Evolutionary conservation across 2,888 invertebrate genomes (phyloP), one percentile per base, ranked within the genome.

Genomic region (Aethes cnicana): DNA sequence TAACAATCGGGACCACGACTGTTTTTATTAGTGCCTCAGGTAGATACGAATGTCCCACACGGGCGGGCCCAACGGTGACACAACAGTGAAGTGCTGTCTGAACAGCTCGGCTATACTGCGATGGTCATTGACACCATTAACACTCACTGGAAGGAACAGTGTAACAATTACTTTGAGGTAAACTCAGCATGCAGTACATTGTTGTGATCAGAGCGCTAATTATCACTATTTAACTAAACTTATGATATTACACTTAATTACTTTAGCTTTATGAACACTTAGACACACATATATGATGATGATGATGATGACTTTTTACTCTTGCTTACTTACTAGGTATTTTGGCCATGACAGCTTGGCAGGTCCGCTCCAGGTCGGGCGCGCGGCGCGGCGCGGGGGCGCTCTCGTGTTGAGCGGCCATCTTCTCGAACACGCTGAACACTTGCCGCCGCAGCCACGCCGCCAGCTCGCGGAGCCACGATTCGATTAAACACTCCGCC

Each of bases 401-500:
- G 14, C 11, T 53, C 6, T 33, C 25, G 33, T 53, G n/a, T 47
- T 37, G 39, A 49, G 16, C 56, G 4, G 59, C 56, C 62, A 81
- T 61, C 14, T 69, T 64, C 56, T 72, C 71, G 64, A 86, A 86
- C 18, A 61, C 54, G 6, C 53, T 63, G 66, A 90, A 87, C 53
- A 85, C 68, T 55, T 79, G 76, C 26, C 28, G 49, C 25, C 75
- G 73, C 12, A 88, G 69, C 82, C 84, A 82, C 3, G 56, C 42
- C 3, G 72, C 61, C 23, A 84, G 47, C 5, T 74, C 76, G 0
- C 66, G 60, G 12, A 90, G 62, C 81, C 82, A 83, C 0, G 58
- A 48, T 11, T 66, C 65, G 5, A 90, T 65, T 1, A 87, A 54
- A 0, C 72, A 62, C 47, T 89, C 89, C 0, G 68, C 74, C n/a